Percentiles rank a stretch among this genome's conserved stretches.
phyloP scores from a whole-genome alignment of 2,888 invertebrate genomes.

The Phaedon cochleariae region DNA sequence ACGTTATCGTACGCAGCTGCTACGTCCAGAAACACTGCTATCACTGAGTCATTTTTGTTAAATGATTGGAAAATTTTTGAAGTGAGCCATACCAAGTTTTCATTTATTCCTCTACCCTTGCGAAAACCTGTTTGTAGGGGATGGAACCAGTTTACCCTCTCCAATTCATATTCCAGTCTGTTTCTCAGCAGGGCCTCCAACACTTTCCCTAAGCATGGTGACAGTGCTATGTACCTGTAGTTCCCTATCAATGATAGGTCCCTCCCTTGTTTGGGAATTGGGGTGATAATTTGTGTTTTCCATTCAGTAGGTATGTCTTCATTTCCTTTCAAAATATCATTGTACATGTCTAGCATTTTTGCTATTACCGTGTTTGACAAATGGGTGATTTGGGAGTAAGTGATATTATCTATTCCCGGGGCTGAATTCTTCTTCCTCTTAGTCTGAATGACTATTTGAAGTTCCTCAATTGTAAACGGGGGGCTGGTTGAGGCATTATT shows the following conservation, averaged over 20 bases:
- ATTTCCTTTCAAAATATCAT: not conserved
- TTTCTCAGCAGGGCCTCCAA: constrained; percentile 8
- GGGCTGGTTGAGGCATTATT: not conserved
- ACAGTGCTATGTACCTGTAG: not conserved
- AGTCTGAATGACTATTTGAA: not conserved
- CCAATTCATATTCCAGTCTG: constrained; percentile 2
- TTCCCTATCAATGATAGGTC: not conserved
- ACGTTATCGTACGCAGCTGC: not conserved
- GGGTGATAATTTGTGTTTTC: not conserved
- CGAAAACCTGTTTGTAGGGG: too few species aligned
- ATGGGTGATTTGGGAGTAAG: too few species aligned
- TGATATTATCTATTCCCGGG: not conserved
- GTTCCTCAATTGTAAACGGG: not conserved
- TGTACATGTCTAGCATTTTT: not conserved
- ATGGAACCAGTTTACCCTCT: constrained; percentile 1
- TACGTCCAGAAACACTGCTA: not conserved
- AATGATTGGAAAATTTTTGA: constrained; percentile 6
- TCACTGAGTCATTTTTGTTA: not conserved
- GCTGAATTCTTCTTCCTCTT: not conserved
- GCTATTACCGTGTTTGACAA: not conserved
- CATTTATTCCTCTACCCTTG: constrained; percentile 14
- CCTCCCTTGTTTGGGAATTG: not conserved
- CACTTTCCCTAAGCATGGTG: constrained; percentile 6
- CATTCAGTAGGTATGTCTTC: not conserved
- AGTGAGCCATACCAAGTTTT: constrained; percentile 3